Percentiles rank a stretch among this genome's conserved stretches.
Evolutionary conservation across 2,888 invertebrate genomes (phyloP).

Genomic region (Sphinx pinastri): DNA sequence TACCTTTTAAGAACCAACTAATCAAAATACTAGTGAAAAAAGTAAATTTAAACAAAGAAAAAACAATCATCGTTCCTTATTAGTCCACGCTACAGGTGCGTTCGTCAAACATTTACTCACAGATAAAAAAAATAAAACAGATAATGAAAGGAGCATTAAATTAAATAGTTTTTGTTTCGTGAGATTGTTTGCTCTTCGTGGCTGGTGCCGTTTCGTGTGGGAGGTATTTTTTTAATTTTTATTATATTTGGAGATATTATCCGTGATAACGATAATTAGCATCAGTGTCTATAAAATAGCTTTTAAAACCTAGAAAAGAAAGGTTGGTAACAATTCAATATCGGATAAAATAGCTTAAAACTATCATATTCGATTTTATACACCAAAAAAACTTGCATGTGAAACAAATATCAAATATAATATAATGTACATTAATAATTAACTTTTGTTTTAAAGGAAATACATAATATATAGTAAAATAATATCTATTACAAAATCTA

Average conservation of each 20-base stretch:
- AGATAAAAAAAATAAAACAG: constrained; percentile 64
- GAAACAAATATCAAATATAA: too few relatives aligned
- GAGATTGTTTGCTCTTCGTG: constrained; percentile 40
- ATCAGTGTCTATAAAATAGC: neutral
- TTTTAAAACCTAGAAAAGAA: too few relatives aligned
- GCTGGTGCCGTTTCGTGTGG: constrained; percentile 39
- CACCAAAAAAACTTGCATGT: too few relatives aligned
- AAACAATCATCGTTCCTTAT: constrained; percentile 7
- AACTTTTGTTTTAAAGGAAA: too few relatives aligned
- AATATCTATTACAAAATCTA: too few relatives aligned
- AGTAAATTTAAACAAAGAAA: neutral
- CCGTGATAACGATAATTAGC: neutral
- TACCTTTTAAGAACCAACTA: too few relatives aligned
- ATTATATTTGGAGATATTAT: neutral
- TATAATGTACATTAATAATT: too few relatives aligned
- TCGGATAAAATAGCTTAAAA: too few relatives aligned
- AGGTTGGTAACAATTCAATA: too few relatives aligned
- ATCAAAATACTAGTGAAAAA: neutral
- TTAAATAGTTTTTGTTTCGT: constrained; percentile 47
- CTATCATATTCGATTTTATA: too few relatives aligned
- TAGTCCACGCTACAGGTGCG: constrained; percentile 49
- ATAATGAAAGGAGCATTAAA: constrained; percentile 55
- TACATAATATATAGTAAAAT: too few relatives aligned
- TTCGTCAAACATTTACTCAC: constrained; percentile 53
- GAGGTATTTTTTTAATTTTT: constrained; percentile 34